Conservation (phyloP, 2,888 invertebrate genomes). For the Archips crataeganus region DNA sequence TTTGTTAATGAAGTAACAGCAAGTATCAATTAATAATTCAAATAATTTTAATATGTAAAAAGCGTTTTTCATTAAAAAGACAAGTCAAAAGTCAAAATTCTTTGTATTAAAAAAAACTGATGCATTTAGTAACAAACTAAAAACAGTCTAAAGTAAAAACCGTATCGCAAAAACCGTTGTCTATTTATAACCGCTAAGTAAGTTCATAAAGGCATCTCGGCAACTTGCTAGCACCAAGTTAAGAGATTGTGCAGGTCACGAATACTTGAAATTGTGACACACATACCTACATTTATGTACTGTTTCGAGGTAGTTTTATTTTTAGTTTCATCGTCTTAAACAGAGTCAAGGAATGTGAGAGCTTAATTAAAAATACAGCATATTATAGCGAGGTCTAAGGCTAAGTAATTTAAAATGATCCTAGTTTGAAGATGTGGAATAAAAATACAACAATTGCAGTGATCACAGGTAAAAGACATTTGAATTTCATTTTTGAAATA, state of each 20-base stretch:
- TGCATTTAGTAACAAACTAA: not conserved
- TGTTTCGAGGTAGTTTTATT: conserved; percentile 30
- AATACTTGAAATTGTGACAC: conserved; percentile 31
- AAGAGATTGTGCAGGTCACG: conserved; percentile 13
- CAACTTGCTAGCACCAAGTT: conserved; percentile 4
- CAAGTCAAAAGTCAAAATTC: no score
- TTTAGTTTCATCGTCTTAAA: conserved; percentile 26
- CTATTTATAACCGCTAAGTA: not conserved
- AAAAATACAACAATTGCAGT: not conserved
- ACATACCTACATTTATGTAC: conserved; percentile 27
- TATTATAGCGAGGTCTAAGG: conserved; percentile 20
- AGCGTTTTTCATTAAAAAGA: no score
- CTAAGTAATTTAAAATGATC: not conserved
- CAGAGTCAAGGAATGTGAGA: conserved; percentile 32
- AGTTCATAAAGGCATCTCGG: not conserved
- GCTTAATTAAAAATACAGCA: conserved; percentile 29
- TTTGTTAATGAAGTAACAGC: no score
- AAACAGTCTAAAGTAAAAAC: not conserved
- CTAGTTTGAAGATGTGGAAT: not conserved
- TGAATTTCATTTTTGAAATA: no score
- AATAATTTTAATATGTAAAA: no score
- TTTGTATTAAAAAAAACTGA: no score
- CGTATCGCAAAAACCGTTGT: not conserved
- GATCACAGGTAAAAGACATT: no score
- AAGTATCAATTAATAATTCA: no score